These are phyloP conservation scores for Australoheros facetus DNA, from an alignment of 2,797 vertebrate genomes.

Conservation along the genomic window DNA sequence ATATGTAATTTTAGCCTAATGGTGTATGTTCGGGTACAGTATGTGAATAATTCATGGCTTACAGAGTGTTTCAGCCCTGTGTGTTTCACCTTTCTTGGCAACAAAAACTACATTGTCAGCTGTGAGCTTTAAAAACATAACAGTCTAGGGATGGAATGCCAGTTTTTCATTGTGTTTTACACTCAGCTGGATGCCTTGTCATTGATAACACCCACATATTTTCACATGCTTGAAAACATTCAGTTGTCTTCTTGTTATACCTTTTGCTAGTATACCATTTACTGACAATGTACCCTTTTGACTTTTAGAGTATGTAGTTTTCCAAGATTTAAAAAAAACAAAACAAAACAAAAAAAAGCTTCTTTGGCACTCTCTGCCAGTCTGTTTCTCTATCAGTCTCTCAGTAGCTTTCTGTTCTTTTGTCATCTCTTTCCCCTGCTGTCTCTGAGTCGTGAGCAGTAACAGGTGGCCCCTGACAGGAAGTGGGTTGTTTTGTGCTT, in stretches of 20 bases:
- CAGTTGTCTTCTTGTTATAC: slow-evolving; percentile 61
- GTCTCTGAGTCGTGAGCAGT: slow-evolving; percentile 54
- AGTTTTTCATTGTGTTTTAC: slow-evolving; percentile 7
- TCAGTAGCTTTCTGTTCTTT: background rate
- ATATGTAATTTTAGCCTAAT: background rate
- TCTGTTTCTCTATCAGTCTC: background rate
- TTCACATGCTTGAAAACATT: slow-evolving; percentile 10
- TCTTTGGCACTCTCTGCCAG: background rate
- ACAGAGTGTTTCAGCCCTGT: background rate
- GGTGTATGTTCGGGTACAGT: background rate
- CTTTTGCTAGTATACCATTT: slow-evolving; percentile 38
- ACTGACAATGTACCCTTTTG: slow-evolving; percentile 35
- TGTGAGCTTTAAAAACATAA: background rate
- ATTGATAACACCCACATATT: slow-evolving; percentile 10
- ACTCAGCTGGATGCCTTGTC: slow-evolving; percentile 12
- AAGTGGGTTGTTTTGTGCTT: slow-evolving; percentile 48
- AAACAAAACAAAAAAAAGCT: background rate
- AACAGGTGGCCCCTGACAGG: slow-evolving; percentile 68
- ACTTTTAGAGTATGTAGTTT: slow-evolving; percentile 40
- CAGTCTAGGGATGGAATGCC: background rate
- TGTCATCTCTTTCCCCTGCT: slow-evolving; percentile 22
- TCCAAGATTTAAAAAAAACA: slow-evolving; percentile 3
- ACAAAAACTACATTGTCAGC: background rate
- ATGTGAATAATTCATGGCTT: slow-evolving; percentile 1
- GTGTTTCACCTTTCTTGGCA: background rate